Base-by-base conservation (phyloP, 2,888 invertebrate genomes). In the Tachina fera region DNA sequence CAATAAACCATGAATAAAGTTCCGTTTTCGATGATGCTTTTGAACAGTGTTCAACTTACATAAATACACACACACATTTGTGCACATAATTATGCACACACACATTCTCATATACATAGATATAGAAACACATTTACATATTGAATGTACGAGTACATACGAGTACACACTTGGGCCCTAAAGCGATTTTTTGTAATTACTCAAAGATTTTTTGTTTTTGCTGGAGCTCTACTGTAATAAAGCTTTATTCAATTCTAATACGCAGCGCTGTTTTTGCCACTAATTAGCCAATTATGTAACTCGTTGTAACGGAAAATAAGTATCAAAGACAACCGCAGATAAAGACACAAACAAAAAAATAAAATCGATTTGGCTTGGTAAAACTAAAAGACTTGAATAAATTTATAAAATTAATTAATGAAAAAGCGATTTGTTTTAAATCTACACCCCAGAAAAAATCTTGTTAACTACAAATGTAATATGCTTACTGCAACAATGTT, bases 221-320 rank as follows among this genome's bases (percentile, higher is more conserved):
- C 9, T 61, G 22, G 6, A 41, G 0, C 61, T 41, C 47, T 43
- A 22, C n/a, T 58, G 49, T 65, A 56, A 82, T 71, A 65, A 76
- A 76, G 63, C 49, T 51, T 43, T 53, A 58, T 67, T 58, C 71
- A 16, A 58, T 70, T 71, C 49, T 39, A 43, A 65, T n/a, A 77
- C 41, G 65, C 43, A 43, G 51, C 39, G 11, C 63, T 72, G 65
- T 47, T 77, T 83, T 77, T 67, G 83, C 77, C 67, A 72, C 71
- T 83, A 77, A 83, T 83, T 72, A 68, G 76, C 65, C 76, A 71
- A 82, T 82, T 76, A 82, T 70, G 71, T 65, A 76, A 76, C 82
- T 71, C 68, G 71, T 65, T 76, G 47, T 63, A 58, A 63, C 47
- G n/a, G 76, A 56, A 56, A 76, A 76, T 65, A 56, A 76, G 71